Base-by-base conservation (phyloP, 2,888 invertebrate genomes). In the Liopterus haemorrhoidalis region DNA sequence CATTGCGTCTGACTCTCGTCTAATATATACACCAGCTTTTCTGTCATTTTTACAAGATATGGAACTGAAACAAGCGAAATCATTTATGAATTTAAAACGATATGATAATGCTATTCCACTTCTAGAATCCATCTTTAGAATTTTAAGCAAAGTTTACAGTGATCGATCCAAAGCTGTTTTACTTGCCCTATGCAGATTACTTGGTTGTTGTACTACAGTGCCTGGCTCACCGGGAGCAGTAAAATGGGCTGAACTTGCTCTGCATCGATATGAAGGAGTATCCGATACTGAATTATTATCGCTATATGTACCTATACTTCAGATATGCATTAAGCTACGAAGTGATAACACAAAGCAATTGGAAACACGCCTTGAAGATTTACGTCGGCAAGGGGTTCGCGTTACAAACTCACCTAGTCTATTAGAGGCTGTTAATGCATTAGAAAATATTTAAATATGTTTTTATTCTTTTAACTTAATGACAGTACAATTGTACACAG, bases 191-290 rank as follows among this genome's bases (percentile, higher is more conserved):
- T 84, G 84, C 55, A 75, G 83, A 22, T 69, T 85, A 12, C 77
- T 84, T n/a, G 81, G 78, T 0, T 77, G 78, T 50, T 72, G 72
- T 1, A 57, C 62, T 22, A 57, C 67, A 15, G 65, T 68, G 36
- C 69, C 72, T 5, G 70, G 69, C 15, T 71, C 74, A 2, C 70
- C 78, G 1, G 75, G 78, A 19, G 78, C 79, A 2, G 76, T 81
- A 55, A 73, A 76, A 48, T 84, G 82, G 79, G 81, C 82, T 1
- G 76, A 78, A 48, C 66, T 84, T 4, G 82, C 83, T 0, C 63
- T 85, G n/a, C 74, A 75, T 56, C 72, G 85, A 38, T 85, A 79
- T 54, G 81, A 85, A 52, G 81, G 77, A 2, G 78, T 85, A 51
- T 79, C 81, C 57, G 85, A 85, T 62, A 76, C 77, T 9, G 84